Evolutionary conservation across 2,113 vertebrate species (phyloP).

Genomic region (Anoura caudifer): DNA sequence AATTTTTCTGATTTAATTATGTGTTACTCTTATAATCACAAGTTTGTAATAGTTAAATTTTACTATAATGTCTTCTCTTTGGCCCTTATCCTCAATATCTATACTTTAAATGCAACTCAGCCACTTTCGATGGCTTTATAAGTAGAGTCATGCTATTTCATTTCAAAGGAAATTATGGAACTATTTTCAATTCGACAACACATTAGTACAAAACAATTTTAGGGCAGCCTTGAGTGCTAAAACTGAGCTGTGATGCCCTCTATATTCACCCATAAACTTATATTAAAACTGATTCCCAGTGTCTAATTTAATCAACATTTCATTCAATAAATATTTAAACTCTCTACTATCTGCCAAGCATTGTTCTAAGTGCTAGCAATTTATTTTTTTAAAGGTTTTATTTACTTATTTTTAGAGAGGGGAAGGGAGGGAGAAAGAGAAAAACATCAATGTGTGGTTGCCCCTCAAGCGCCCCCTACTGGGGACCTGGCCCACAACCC

Average conservation of each 20-base stretch:
- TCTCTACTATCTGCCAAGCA: background rate
- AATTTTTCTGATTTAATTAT: background rate
- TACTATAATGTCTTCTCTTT: background rate
- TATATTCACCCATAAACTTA: background rate
- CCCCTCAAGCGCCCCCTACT: too few species aligned
- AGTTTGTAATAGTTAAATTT: background rate
- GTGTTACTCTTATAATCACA: background rate
- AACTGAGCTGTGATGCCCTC: background rate
- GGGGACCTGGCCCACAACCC: too few species aligned
- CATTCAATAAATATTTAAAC: background rate
- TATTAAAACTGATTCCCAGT: slow-evolving; percentile 10
- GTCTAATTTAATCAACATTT: slow-evolving; percentile 16
- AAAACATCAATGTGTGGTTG: too few species aligned
- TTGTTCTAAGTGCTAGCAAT: too few species aligned
- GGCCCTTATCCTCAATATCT: background rate
- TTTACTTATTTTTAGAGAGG: too few species aligned
- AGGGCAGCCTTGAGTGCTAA: background rate
- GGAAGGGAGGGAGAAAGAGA: too few species aligned
- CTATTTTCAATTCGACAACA: slow-evolving; percentile 22
- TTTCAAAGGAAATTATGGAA: slow-evolving; percentile 34
- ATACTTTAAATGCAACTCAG: background rate
- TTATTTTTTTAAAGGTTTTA: too few species aligned
- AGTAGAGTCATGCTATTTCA: background rate
- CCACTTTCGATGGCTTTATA: background rate
- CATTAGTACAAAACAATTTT: slow-evolving; percentile 1